Percentiles rank a stretch among this genome's conserved stretches.
These are phyloP conservation scores for Autographa pulchrina DNA, from an alignment of 2,888 invertebrate genomes.

Conservation along the genomic window DNA sequence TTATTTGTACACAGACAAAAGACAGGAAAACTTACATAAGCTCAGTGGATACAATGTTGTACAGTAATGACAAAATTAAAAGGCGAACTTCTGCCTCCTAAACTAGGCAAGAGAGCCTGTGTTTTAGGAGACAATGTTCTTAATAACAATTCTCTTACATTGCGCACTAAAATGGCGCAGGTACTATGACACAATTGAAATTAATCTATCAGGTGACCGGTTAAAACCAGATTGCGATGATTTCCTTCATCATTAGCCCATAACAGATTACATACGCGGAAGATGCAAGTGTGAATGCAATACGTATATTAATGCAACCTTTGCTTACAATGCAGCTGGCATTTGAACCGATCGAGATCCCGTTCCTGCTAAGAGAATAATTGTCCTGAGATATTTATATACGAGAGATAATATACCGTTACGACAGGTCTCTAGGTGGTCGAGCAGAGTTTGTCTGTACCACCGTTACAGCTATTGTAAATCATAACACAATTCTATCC, in stretches of 20 bases:
- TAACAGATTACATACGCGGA: conserved; percentile 2
- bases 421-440: conserved; percentile 7
- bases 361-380: conserved; percentile 7
- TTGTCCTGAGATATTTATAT: conserved; percentile 8
- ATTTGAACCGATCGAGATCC: conserved; percentile 9
- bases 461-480: conserved; percentile 7
- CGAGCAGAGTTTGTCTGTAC: background rate
- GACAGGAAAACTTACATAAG: too few relatives aligned
- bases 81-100: too few relatives aligned
- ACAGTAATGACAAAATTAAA: too few relatives aligned
- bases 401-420: conserved; percentile 5
- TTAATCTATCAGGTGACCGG: background rate
- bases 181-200: background rate
- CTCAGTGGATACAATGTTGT: too few relatives aligned
- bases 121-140: too few relatives aligned
- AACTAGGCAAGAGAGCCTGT: too few relatives aligned
- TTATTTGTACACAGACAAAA: too few relatives aligned
- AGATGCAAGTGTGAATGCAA: background rate
- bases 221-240: conserved; percentile 1
- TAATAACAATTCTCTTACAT: too few relatives aligned
- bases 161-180: background rate
- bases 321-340: conserved; percentile 4
- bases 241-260: conserved; percentile 4
- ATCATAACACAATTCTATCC: background rate
- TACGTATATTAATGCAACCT: background rate